A percentile compares a stretch with the other conserved stretches of the same genome.
Evolutionary conservation across 2,888 invertebrate genomes (phyloP).

Genomic region (Apeira syringaria): DNA sequence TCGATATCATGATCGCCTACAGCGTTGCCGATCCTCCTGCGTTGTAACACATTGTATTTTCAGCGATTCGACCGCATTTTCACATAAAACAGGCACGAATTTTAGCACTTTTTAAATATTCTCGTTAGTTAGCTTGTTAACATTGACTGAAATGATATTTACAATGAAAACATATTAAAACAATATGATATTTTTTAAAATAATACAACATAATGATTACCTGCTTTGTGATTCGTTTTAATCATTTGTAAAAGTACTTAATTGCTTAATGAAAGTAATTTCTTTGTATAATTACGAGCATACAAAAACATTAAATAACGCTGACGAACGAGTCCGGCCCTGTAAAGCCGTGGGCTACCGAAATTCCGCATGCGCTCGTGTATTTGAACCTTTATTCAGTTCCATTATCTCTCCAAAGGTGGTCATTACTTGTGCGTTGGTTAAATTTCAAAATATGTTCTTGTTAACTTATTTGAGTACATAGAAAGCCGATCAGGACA

Average conservation of each 20-base stretch:
- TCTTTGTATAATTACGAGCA: slow-evolving; percentile 19
- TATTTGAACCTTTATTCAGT: slow-evolving; percentile 52
- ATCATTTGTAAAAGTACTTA: slow-evolving; percentile 25
- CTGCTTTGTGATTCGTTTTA: slow-evolving; percentile 27
- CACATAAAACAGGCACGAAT: not conserved
- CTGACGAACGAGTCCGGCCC: slow-evolving; percentile 46
- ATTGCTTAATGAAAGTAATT: slow-evolving; percentile 28
- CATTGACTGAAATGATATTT: too few species aligned
- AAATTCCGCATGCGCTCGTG: slow-evolving; percentile 59
- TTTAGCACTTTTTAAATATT: not conserved
- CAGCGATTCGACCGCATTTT: slow-evolving; percentile 1
- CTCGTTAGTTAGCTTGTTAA: not conserved
- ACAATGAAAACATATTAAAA: not conserved
- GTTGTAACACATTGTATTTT: slow-evolving; percentile 28
- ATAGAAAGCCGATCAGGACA: slow-evolving; percentile 30
- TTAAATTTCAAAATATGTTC: slow-evolving; percentile 30
- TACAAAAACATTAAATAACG: slow-evolving; percentile 30
- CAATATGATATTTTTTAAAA: slow-evolving; percentile 16
- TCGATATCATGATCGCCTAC: slow-evolving; percentile 51
- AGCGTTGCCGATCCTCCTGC: slow-evolving; percentile 49
- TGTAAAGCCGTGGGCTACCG: slow-evolving; percentile 68
- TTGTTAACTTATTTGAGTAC: slow-evolving; percentile 24
- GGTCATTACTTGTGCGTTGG: slow-evolving; percentile 32
- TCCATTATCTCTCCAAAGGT: slow-evolving; percentile 37
- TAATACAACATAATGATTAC: slow-evolving; percentile 23